phyloP scores from a whole-genome alignment of 2,888 invertebrate genomes.

The Mechanitis messenoides region DNA sequence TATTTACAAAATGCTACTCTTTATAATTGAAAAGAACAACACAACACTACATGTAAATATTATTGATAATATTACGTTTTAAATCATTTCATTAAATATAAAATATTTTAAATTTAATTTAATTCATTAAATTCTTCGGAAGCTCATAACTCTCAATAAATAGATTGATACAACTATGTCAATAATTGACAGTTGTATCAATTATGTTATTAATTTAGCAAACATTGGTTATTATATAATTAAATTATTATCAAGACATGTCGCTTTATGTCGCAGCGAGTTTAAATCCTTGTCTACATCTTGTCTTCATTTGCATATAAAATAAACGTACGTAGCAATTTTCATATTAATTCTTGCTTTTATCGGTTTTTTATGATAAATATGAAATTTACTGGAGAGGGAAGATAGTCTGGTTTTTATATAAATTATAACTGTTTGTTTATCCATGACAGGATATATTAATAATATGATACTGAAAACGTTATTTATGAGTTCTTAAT shows the following conservation, averaged over 20 bases:
- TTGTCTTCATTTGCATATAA: conserved; percentile 20
- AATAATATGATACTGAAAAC: too few relatives aligned
- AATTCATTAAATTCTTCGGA: neutral
- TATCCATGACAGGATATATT: neutral
- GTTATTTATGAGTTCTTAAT: too few relatives aligned
- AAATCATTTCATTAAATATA: too few relatives aligned
- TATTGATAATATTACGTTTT: neutral
- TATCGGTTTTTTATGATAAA: conserved; percentile 4
- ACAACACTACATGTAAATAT: neutral
- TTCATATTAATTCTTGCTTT: conserved; percentile 16
- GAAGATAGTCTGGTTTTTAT: neutral
- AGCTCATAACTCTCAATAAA: neutral
- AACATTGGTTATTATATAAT: conserved; percentile 1
- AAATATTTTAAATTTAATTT: neutral
- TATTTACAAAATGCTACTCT: neutral
- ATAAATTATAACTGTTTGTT: neutral
- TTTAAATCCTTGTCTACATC: conserved; percentile 20
- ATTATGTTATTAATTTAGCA: neutral
- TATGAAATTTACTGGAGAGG: neutral
- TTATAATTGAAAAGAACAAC: conserved; percentile 1
- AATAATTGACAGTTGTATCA: too few relatives aligned
- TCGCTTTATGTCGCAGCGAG: conserved; percentile 17
- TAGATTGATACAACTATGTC: too few relatives aligned
- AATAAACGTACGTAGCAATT: conserved; percentile 21
- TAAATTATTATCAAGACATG: conserved; percentile 7